These are phyloP conservation scores for Bruchidius siliquastri DNA, from an alignment of 2,888 invertebrate genomes.

Conservation along the genomic window DNA sequence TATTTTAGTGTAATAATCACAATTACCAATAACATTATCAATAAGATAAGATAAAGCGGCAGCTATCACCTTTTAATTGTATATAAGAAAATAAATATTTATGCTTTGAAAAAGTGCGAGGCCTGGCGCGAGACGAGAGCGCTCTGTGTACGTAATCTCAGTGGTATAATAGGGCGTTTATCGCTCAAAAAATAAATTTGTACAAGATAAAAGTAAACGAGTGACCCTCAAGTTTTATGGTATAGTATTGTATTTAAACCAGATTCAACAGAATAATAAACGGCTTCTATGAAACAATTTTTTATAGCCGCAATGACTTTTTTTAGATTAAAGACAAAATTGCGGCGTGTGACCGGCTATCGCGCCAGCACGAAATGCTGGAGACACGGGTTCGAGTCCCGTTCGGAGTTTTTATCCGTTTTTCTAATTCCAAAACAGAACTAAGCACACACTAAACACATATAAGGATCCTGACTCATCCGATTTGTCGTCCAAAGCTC, in stretches of 20 bases:
- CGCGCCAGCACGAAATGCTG: too few species aligned
- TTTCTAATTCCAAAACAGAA: too few species aligned
- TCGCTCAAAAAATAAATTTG: not conserved
- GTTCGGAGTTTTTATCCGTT: too few species aligned
- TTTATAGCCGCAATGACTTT: too few species aligned
- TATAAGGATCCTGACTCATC: too few species aligned
- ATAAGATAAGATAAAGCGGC: constrained; percentile 12
- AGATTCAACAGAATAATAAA: too few species aligned
- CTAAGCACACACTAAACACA: too few species aligned
- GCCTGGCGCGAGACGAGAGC: not conserved
- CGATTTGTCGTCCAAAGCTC: too few species aligned
- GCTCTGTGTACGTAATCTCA: not conserved
- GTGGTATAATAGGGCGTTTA: not conserved
- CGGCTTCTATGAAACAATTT: too few species aligned
- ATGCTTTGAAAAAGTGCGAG: not conserved
- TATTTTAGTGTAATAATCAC: constrained; percentile 3
- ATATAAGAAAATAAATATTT: not conserved
- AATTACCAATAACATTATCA: constrained; percentile 11
- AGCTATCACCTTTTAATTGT: not conserved
- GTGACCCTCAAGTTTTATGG: not conserved
- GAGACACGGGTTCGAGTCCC: too few species aligned
- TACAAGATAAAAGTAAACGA: not conserved
- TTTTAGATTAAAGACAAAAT: too few species aligned
- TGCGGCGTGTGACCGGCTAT: too few species aligned
- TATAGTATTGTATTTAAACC: not conserved